A percentile compares a stretch with the other conserved stretches of the same genome.
Conservation (phyloP, 2,888 invertebrate species). For the Teinopalpus imperialis region DNA sequence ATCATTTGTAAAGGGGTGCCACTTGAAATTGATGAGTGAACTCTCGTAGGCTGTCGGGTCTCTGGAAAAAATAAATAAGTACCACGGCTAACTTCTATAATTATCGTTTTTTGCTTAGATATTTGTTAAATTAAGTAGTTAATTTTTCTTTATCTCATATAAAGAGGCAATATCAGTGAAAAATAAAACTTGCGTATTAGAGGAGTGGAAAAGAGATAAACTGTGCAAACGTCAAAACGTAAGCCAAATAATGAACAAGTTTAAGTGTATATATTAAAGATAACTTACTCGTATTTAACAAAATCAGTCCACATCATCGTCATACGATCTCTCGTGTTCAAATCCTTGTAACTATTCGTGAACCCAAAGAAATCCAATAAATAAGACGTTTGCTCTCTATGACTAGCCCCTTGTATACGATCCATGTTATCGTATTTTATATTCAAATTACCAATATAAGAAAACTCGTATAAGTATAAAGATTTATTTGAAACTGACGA, state of each 20-base stretch:
- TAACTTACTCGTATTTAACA: slow-evolving; percentile 64
- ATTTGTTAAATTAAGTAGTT: no score
- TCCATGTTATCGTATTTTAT: slow-evolving; percentile 61
- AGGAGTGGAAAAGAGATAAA: no score
- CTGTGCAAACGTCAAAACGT: no score
- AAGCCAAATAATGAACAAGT: no score
- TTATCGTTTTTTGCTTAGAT: no score
- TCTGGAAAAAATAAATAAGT: slow-evolving; percentile 59
- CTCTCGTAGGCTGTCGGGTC: slow-evolving; percentile 67
- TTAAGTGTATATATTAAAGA: no score
- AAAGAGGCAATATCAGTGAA: no score
- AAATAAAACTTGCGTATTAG: no score
- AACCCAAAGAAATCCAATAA: slow-evolving; percentile 60
- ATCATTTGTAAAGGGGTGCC: slow-evolving; percentile 54
- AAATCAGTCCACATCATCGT: slow-evolving; percentile 71
- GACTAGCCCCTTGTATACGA: slow-evolving; percentile 62
- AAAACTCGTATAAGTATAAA: slow-evolving; percentile 65
- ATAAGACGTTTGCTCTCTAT: slow-evolving; percentile 69
- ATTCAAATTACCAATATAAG: slow-evolving; percentile 60
- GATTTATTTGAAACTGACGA: slow-evolving; percentile 43
- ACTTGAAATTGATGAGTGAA: slow-evolving; percentile 50
- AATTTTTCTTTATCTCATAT: no score
- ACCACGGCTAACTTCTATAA: no score
- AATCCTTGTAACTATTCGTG: slow-evolving; percentile 52
- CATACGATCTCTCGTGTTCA: slow-evolving; percentile 62